Evolutionary conservation across 1,140 invertebrate genomes (phyloP), one percentile per base, ranked within the genome.

Genomic region (Steinernema khuongi): DNA sequence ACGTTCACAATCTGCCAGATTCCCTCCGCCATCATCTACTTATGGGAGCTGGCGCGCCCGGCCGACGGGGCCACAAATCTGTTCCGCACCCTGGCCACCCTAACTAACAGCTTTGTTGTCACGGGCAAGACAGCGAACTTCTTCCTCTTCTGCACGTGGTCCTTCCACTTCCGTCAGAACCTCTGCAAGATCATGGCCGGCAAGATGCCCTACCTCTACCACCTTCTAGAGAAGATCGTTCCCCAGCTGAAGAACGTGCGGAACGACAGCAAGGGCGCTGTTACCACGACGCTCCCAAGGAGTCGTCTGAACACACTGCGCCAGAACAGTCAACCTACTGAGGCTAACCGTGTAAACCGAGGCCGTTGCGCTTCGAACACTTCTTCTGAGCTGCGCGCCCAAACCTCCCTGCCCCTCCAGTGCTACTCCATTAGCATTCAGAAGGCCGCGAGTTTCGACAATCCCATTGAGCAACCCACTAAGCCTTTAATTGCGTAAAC

Each of bases 121-220:
- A 79, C 79, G 17, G 68, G 60, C 1, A 81, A 80, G 41, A 81
- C 78, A 7, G 71, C 72, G 17, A 80, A 80, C 36, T 71, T 78
- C 19, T 80, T 80, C 60, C 73, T 80, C 7, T 81, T 80, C 67
- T 80, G 79, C 50, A 76, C 80, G 66, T 81, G 77, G 77, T 80
- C 78, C 33, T 43, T 72, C n/a, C 72, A 80, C 50, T 80, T 80
- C 68, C 73, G 79, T 4, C 76, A 80, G 41, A 80, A 79, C 50
- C 43, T 80, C 11, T 74, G 33, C 43, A 44, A 50, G 7, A 71
- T 78, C 28, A 73, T 74, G 14, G 67, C 72, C 1, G 43, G 44
- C 18, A 72, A 72, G 66, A 72, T 72, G 71, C 71, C 71, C 0
- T 72, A 31, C 22, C 33, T 22, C 19, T 72, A 72, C 18, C 44